These are phyloP conservation scores for Bergia sp. DNA, from an alignment of 92 coral and sea anemone genomes.

Conservation along the genomic window DNA sequence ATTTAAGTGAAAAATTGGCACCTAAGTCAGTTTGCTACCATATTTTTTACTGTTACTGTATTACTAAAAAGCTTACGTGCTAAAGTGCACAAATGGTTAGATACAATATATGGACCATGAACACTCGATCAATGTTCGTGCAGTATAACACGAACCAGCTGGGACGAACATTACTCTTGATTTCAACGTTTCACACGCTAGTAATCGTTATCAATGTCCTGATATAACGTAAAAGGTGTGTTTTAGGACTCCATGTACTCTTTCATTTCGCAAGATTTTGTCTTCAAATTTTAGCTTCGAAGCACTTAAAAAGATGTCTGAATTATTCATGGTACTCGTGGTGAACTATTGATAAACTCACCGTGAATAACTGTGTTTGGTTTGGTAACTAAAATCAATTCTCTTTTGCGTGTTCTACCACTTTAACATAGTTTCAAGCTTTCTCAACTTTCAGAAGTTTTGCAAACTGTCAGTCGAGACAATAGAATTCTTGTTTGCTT, in stretches of 20 bases:
- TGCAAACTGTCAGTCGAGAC: not conserved
- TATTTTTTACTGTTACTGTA: too few relatives aligned
- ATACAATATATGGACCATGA: not conserved
- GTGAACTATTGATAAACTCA: slow-evolving; percentile 10
- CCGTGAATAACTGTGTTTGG: not conserved
- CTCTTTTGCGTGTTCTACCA: not conserved
- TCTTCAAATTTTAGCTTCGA: not conserved
- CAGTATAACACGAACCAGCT: not conserved
- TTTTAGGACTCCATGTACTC: not conserved
- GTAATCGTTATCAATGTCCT: not conserved
- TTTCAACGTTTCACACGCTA: not conserved
- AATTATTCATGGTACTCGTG: slow-evolving; percentile 24
- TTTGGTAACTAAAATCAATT: not conserved
- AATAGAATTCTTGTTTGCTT: not conserved
- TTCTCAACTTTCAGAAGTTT: not conserved
- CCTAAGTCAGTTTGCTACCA: too few relatives aligned
- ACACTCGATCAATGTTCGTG: not conserved
- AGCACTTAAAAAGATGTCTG: not conserved
- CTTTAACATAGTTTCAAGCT: not conserved
- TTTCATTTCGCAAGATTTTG: not conserved
- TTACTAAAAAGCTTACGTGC: too few relatives aligned
- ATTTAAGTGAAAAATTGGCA: too few relatives aligned
- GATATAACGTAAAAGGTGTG: not conserved
- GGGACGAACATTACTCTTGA: not conserved
- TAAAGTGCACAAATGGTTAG: not conserved